Base-by-base conservation (phyloP, 2,113 vertebrate species). In the Mugil cephalus region DNA sequence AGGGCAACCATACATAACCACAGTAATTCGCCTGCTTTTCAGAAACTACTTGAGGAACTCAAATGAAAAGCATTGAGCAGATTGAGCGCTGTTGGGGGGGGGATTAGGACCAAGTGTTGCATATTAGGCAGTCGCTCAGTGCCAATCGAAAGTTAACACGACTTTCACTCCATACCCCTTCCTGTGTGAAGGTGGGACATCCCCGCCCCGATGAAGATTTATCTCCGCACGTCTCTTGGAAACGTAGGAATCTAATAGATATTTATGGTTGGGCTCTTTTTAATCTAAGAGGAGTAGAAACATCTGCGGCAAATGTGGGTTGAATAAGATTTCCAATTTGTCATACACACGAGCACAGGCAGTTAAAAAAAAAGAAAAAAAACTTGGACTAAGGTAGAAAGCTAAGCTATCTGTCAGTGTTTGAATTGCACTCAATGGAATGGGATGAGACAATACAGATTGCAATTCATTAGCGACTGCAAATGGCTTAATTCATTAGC, bases 251-350 rank as follows among this genome's bases (percentile, higher is more conserved):
- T 88, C 73, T 88, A 89, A 93, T 92, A 89, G 87, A 90, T 88
- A 90, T 92, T 89, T 88, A 92, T 90, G 91, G 87, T 91, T 81
- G 80, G 85, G 71, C 82, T 89, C 84, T 87, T 90, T 91, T 89
- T 88, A 89, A 90, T 93, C 84, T 89, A 74, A 73, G 58, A 60
- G 59, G 53, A 87, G 79, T 77, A 8, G 55, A 82, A 88, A 78
- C 80, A 91, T 90, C 82, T 88, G 84, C 42, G 17, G 60, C 67
- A 72, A 74, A 82, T 82, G 84, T 87, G 81, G 69, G 43, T 75
- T 69, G 83, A 87, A 82, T 85, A 79, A 82, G 79, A 80, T 51
- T 81, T 89, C 81, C 68, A 85, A 87, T 93, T 91, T 89, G 77
- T 92, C 83, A 86, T 68, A 70, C 64, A 78, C 74, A 75, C 18